phyloP scores from a whole-genome alignment of 2,888 invertebrate genomes.

The Drosophila borealis region DNA sequence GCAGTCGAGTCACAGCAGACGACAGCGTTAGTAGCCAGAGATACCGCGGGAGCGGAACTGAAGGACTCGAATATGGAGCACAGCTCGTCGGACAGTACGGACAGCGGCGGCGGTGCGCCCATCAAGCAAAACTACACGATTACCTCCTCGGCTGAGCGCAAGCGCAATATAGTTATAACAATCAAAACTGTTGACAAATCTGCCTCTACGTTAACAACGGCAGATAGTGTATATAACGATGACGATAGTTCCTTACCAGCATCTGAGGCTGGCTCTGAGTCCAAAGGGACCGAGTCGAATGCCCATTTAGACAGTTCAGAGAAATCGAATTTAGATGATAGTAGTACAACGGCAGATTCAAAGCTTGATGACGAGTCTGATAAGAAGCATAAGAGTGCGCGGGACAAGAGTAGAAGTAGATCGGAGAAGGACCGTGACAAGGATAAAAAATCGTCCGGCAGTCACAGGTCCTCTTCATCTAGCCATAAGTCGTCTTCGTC shows the following conservation, averaged over 20 bases:
- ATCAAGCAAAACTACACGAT: constrained; percentile 68
- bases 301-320: constrained; percentile 61
- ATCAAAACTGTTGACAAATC: constrained; percentile 84
- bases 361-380: constrained; percentile 67
- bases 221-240: constrained; percentile 66
- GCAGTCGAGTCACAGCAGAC: constrained; percentile 18
- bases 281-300: constrained; percentile 52
- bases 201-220: constrained; percentile 33
- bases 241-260: constrained; percentile 58
- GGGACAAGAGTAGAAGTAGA: constrained; percentile 67
- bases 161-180: constrained; percentile 84
- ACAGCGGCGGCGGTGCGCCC: constrained; percentile 83
- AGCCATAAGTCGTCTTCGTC: constrained; percentile 84
- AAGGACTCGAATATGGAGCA: constrained; percentile 54
- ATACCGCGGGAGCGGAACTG: constrained; percentile 16
- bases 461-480: constrained; percentile 81
- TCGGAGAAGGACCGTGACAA: constrained; percentile 83
- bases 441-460: constrained; percentile 77
- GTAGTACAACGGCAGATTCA: constrained; percentile 43
- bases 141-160: constrained; percentile 80
- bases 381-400: constrained; percentile 69
- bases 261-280: constrained; percentile 49
- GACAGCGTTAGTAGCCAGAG: constrained; percentile 1
- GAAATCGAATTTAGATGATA: constrained; percentile 79
- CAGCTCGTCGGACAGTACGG: constrained; percentile 79